Base-by-base conservation (phyloP, 2,888 invertebrate species). In the Cynaeus angustus region DNA sequence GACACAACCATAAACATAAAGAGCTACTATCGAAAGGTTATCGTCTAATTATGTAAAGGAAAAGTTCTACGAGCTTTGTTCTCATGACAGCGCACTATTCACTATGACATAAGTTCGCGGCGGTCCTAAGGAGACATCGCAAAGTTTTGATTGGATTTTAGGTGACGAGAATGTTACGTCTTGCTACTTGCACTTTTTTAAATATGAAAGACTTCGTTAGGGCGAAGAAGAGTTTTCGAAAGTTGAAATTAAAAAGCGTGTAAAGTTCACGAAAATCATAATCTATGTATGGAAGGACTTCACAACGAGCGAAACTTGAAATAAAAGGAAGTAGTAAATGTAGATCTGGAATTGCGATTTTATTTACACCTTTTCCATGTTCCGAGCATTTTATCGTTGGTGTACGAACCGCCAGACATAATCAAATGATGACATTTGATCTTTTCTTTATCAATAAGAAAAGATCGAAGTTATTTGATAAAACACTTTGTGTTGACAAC, bases 21-120 rank as follows among this genome's bases (percentile, higher is more conserved):
- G 33, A 14, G 13, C 33, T 2, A 12, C 10, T 5, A 41, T 52
- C 16, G 55, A 55, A 55, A 55, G 55, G 55, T 55, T 55, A 55
- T n/a, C 16, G 38, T 30, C 14, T 55, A 55, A 38, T 46, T 16
- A 46, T 7, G 46, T 46, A 8, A 21, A 41, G 16, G 6, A 14
- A 50, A 50, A 50, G 10, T 48, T 16, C 6, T 8, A 4, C 7
- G 43, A 13, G 9, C 21, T 16, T 48, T 48, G 16, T 48, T 48
- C 48, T 13, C 43, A 16, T 16, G 3, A 48, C 2, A 6, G 48
- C 26, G 21, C 14, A 48, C 48, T 48, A 48, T 48, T 48, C 48
- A 48, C 48, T 21, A 14, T 8, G n/a, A 48, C 37, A 30, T 4
- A 37, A 37, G 37, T n/a, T 37, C 9, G 43, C 12, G 1, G 4